phyloP scores from a whole-genome alignment of 2,888 invertebrate genomes.

The Habrosyne pyritoides region DNA sequence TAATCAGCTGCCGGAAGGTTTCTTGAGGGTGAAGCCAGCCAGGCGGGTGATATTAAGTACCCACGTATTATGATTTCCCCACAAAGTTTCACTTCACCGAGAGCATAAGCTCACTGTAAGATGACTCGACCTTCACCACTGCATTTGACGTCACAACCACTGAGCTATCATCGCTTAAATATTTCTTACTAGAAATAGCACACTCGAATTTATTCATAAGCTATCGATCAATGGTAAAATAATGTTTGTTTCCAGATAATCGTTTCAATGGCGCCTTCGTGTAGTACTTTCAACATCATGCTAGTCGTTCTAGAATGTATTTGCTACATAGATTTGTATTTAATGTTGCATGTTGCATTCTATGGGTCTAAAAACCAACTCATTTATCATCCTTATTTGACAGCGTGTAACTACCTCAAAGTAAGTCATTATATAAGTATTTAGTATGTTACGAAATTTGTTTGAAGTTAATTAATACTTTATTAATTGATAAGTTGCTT shows the following conservation, averaged over 20 bases:
- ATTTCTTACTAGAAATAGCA: too few species aligned
- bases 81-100: too few species aligned
- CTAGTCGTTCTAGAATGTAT: conserved; percentile 65
- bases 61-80: too few species aligned
- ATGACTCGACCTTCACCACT: too few species aligned
- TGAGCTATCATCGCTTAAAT: too few species aligned
- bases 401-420: conserved; percentile 73
- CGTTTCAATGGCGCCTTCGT: conserved; percentile 68
- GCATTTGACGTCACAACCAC: background rate
- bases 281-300: conserved; percentile 51
- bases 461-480: background rate
- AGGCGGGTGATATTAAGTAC: too few species aligned
- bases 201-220: background rate
- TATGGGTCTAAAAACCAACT: conserved; percentile 76
- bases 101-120: too few species aligned
- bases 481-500: background rate
- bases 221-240: background rate
- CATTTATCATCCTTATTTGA: conserved; percentile 80
- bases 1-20: too few species aligned
- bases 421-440: conserved; percentile 35
- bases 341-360: conserved; percentile 79
- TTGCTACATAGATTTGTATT: conserved; percentile 75
- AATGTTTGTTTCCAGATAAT: conserved; percentile 50
- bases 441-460: background rate
- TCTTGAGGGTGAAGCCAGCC: too few species aligned